Percentiles rank a stretch among this genome's conserved stretches.
phyloP scores from a whole-genome alignment of 2,797 vertebrate species.

The Pteronotus mesoamericanus region DNA sequence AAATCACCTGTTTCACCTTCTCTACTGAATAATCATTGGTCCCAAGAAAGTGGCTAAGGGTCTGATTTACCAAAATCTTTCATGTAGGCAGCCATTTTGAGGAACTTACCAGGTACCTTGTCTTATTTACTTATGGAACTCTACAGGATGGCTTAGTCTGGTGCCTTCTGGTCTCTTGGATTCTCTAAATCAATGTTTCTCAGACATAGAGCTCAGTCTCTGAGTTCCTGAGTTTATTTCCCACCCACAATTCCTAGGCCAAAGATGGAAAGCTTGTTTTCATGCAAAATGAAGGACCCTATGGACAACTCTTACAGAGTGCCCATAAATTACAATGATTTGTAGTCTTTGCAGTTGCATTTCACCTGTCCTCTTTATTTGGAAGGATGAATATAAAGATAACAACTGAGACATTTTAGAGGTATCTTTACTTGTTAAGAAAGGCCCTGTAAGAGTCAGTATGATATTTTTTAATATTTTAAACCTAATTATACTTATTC shows the following conservation, averaged over 20 bases:
- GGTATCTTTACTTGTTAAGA: not conserved
- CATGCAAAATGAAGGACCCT: not conserved
- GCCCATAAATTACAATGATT: not conserved
- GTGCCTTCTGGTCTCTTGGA: not conserved
- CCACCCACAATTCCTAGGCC: not conserved
- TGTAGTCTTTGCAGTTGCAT: not conserved
- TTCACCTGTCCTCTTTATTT: conserved; percentile 6
- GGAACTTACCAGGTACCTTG: not conserved
- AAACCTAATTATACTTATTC: not conserved
- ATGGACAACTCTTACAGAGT: not conserved
- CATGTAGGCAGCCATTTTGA: not conserved
- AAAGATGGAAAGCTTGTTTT: not conserved
- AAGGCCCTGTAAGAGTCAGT: not conserved
- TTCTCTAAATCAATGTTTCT: not conserved
- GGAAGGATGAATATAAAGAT: not conserved
- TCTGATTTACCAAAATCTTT: not conserved
- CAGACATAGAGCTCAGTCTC: not conserved
- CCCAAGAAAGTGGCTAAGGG: not conserved
- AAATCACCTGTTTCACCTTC: not conserved
- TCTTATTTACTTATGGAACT: not conserved
- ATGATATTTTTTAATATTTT: not conserved
- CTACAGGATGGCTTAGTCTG: not conserved
- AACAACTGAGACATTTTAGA: not conserved
- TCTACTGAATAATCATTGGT: not conserved
- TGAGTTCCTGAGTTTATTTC: not conserved